Evolutionary conservation across 2,113 vertebrate genomes (phyloP).

Genomic region (Nestor notabilis): DNA sequence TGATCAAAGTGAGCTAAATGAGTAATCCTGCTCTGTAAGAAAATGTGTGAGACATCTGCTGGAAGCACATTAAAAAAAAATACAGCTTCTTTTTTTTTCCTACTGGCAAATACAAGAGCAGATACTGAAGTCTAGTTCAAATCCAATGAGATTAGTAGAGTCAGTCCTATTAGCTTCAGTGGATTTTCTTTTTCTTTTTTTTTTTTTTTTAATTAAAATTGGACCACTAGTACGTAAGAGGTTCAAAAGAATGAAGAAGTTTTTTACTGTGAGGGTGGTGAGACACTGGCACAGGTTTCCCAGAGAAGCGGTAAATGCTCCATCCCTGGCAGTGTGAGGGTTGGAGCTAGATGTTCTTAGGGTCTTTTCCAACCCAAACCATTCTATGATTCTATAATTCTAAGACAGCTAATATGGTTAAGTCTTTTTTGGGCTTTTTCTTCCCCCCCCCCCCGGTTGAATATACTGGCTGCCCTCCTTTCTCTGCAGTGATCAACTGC

Average conservation of each 20-base stretch:
- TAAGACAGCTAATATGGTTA: not conserved
- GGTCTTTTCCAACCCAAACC: not conserved
- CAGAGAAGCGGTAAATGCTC: not conserved
- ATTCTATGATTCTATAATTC: not conserved
- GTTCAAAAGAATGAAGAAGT: not conserved
- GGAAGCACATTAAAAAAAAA: not conserved
- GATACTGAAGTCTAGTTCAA: not conserved
- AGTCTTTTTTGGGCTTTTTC: too few relatives aligned
- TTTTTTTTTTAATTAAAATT: not conserved
- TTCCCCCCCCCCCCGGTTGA: too few relatives aligned
- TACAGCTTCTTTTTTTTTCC: not conserved
- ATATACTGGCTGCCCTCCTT: not conserved
- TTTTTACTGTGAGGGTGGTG: not conserved
- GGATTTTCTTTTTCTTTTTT: not conserved
- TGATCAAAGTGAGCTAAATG: not conserved
- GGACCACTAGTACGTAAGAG: not conserved
- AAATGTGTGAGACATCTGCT: constrained; percentile 16
- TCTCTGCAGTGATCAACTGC: not conserved
- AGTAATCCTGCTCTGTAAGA: not conserved
- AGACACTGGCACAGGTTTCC: not conserved
- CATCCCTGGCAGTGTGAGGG: not conserved
- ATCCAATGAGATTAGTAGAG: not conserved
- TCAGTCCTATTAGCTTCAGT: not conserved
- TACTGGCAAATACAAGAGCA: not conserved
- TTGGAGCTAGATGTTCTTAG: not conserved